These are phyloP conservation scores for Drosophila kuntzei DNA, from an alignment of 2,888 invertebrate genomes.

Conservation along the genomic window DNA sequence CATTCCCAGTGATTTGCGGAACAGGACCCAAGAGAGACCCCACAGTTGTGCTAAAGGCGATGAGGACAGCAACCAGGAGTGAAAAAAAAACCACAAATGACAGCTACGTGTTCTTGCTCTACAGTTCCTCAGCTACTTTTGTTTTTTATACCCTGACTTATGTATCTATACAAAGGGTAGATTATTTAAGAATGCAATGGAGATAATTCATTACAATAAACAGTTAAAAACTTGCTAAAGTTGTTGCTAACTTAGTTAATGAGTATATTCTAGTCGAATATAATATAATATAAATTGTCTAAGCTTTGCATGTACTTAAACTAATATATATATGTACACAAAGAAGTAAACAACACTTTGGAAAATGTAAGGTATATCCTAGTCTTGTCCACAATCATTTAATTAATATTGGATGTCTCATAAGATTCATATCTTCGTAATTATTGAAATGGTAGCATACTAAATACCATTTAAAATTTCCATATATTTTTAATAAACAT, in stretches of 20 bases:
- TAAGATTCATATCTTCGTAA: background rate
- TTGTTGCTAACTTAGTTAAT: background rate
- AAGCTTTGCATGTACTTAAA: background rate
- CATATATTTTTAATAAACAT: background rate
- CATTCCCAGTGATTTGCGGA: constrained; percentile 63
- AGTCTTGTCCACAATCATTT: background rate
- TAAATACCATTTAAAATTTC: background rate
- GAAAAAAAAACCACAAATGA: constrained; percentile 54
- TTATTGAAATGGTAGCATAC: background rate
- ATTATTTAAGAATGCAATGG: background rate
- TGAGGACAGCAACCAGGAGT: constrained; percentile 8
- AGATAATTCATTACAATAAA: background rate
- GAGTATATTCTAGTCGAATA: background rate
- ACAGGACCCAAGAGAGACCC: constrained; percentile 58
- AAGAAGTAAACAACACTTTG: background rate
- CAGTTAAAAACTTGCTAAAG: background rate
- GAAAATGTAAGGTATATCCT: background rate
- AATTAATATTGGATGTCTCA: background rate
- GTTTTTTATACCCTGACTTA: constrained; percentile 2
- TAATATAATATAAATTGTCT: background rate
- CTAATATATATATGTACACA: too few relatives aligned
- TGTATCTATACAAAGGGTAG: background rate
- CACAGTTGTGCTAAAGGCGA: background rate
- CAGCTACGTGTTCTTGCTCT: constrained; percentile 62
- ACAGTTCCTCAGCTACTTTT: constrained; percentile 14